Percentiles rank a stretch among this genome's conserved stretches.
phyloP scores from a whole-genome alignment of 2,888 invertebrate genomes.

The Amaurobius ferox region DNA sequence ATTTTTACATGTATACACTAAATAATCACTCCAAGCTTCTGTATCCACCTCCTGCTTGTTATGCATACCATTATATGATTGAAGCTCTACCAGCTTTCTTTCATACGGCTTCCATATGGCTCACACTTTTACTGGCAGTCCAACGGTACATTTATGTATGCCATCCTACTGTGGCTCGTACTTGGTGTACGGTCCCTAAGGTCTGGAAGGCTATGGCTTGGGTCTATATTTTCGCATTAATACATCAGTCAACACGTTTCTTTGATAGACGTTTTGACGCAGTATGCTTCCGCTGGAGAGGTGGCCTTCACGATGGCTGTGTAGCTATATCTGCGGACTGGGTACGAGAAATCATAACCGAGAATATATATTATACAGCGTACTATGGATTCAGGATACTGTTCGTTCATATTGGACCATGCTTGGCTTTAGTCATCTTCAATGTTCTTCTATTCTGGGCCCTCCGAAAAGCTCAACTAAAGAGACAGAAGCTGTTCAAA shows the following conservation, averaged over 20 bases:
- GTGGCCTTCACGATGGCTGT: slow-evolving; percentile 77
- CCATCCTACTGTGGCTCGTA: slow-evolving; percentile 91
- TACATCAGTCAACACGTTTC: slow-evolving; percentile 90
- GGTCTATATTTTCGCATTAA: slow-evolving; percentile 86
- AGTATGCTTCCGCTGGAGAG: slow-evolving; percentile 84
- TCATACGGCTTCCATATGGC: slow-evolving; percentile 95
- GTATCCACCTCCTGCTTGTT: slow-evolving; percentile 86
- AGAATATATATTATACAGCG: slow-evolving; percentile 87
- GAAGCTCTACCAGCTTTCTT: slow-evolving; percentile 86
- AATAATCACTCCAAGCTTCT: slow-evolving; percentile 90
- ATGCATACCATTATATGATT: slow-evolving; percentile 83
- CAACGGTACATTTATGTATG: slow-evolving; percentile 97
- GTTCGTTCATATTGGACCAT: slow-evolving; percentile 94
- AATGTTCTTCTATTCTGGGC: slow-evolving; percentile 92
- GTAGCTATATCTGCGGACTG: slow-evolving; percentile 81
- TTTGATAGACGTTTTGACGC: slow-evolving; percentile 84
- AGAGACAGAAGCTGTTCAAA: slow-evolving; percentile 86
- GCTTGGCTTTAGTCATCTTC: slow-evolving; percentile 90
- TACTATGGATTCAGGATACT: slow-evolving; percentile 89
- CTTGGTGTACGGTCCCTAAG: slow-evolving; percentile 83
- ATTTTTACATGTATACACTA: slow-evolving; percentile 93
- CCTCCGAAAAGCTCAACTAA: slow-evolving; percentile 88
- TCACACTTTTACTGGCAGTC: slow-evolving; percentile 91
- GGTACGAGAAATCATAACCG: slow-evolving; percentile 83
- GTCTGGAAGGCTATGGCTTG: slow-evolving; percentile 87